A percentile compares a stretch with the other conserved stretches of the same genome.
Conservation (phyloP, 53 echinoderm and acorn worm genomes). For the Arbacia lixula region DNA sequence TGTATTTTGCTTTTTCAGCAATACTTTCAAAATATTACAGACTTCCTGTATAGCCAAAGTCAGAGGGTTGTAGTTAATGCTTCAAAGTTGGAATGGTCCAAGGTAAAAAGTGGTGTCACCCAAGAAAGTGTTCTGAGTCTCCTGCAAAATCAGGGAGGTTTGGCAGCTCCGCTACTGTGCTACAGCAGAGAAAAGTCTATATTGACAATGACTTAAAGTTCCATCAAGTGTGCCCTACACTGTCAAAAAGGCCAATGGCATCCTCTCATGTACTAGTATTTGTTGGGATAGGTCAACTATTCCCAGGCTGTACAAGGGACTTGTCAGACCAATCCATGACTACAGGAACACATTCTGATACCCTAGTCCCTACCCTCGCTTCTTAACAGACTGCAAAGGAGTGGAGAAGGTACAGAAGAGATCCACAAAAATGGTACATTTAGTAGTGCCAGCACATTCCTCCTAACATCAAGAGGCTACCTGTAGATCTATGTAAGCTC, state of each 20-base stretch:
- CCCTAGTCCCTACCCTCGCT: too few relatives aligned
- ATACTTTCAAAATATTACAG: too few relatives aligned
- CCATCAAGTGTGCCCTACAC: neutral
- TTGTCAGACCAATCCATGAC: too few relatives aligned
- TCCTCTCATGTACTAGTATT: neutral
- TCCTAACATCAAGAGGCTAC: too few relatives aligned
- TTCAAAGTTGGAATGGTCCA: slow-evolving; percentile 3
- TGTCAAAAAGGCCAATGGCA: neutral
- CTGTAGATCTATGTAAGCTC: too few relatives aligned
- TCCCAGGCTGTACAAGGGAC: slow-evolving; percentile 6
- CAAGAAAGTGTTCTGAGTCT: slow-evolving; percentile 46
- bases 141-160: neutral
- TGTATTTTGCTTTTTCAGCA: too few relatives aligned
- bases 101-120: slow-evolving; percentile 26
- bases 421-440: too few relatives aligned
- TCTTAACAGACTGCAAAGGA: too few relatives aligned
- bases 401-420: too few relatives aligned
- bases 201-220: neutral
- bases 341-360: too few relatives aligned
- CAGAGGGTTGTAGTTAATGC: neutral
- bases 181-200: neutral
- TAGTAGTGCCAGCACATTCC: too few relatives aligned
- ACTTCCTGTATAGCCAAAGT: too few relatives aligned
- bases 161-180: neutral
- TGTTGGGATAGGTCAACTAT: neutral